Evolutionary conservation across 2,113 vertebrate species (phyloP), one percentile per base, ranked within the genome.

Genomic region (Marmota flaviventris): DNA sequence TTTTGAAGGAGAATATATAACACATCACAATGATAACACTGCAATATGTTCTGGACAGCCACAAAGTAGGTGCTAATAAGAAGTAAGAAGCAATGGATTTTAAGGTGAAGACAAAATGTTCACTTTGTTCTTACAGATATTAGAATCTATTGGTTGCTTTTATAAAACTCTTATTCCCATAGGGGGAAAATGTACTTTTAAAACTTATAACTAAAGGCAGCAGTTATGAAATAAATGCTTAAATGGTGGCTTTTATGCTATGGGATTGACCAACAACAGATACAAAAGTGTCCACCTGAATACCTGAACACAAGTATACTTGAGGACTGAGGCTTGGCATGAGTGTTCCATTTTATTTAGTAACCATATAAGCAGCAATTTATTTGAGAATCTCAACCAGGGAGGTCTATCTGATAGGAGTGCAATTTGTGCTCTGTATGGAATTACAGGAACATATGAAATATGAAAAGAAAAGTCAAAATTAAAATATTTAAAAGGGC

Each of bases 401-500:
- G 37, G 2, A 9, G 29, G 42, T 11, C 17, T 85, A 18, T 70
- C 45, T 53, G 6, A 84, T 86, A 72, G 6, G 24, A 63, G 63
- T 76, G 10, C 53, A 3, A 6, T 91, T 56, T 84, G 25, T 87
- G 25, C 17, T 77, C 8, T 78, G 8, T 67, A 8, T 45, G 18
- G 56, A 94, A 76, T 48, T 67, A 81, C 24, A 78, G 51, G 29
- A 85, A 51, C 8, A 56, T 82, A 53, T 67, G 29, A 42, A 53
- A 84, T 73, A 78, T 37, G 12, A 95, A 96, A 91, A 70, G 25
- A 1, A 20, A 75, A 92, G 63, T 37, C 32, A 32, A 22, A 2
- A 89, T 39, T 81, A 34, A 92, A 65, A 39, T 91, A 91, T 70
- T 88, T 51, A 83, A 63, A 86, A 94, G 58, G 25, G 51, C 51